Percentiles rank a stretch among this genome's conserved stretches.
Conservation (phyloP, 2,888 invertebrate species). For the Diaperis boleti region DNA sequence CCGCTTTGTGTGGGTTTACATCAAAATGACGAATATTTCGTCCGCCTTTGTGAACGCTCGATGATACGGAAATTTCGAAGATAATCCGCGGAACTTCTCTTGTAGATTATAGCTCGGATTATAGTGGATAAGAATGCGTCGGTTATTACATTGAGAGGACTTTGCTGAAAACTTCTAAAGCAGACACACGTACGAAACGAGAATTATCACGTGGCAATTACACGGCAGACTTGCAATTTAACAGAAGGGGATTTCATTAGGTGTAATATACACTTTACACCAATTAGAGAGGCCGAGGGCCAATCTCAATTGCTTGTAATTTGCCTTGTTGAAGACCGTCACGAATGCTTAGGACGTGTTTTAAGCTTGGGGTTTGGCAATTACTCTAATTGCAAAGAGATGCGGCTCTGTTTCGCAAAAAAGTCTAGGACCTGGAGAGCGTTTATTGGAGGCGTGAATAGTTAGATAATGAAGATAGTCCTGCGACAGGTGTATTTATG, state of each 20-base stretch:
- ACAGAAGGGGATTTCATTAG: conserved; percentile 36
- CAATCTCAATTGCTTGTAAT: conserved; percentile 31
- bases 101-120: conserved; percentile 1
- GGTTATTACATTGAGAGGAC: conserved; percentile 15
- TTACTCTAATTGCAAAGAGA: conserved; percentile 28
- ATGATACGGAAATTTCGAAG: not conserved
- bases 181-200: not conserved
- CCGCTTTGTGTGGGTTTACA: conserved; percentile 1
- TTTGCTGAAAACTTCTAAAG: conserved; percentile 20
- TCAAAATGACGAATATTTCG: conserved; percentile 2
- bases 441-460: too few relatives aligned
- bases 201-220: conserved; percentile 34
- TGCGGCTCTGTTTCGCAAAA: not conserved
- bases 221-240: conserved; percentile 28
- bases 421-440: too few relatives aligned
- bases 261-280: conserved; percentile 33
- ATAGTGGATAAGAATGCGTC: conserved; percentile 4
- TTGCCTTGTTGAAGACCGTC: conserved; percentile 6
- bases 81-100: not conserved
- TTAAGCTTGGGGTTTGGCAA: conserved; percentile 10
- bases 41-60: not conserved
- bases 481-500: too few relatives aligned
- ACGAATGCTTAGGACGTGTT: conserved; percentile 3
- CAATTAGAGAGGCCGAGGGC: conserved; percentile 34
- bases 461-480: too few relatives aligned